phyloP scores from a whole-genome alignment of 2,888 invertebrate genomes.

The Microctonus aethiopoides region DNA sequence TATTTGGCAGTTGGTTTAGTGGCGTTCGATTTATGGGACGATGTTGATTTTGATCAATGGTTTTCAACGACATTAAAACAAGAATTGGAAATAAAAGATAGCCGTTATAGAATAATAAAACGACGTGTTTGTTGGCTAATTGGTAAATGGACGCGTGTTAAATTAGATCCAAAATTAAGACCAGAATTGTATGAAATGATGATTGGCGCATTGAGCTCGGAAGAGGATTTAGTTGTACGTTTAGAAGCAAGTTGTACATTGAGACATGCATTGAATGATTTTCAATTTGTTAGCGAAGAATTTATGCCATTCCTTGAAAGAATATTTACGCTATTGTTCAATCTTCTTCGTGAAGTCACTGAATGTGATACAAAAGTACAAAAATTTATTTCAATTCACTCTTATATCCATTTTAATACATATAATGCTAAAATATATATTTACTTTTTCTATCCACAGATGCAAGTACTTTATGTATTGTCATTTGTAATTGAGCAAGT shows the following conservation, averaged over 20 bases:
- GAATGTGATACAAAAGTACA: conserved; percentile 92
- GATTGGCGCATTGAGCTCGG: conserved; percentile 77
- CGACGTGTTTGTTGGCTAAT: conserved; percentile 87
- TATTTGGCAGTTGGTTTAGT: conserved; percentile 92
- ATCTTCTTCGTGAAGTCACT: conserved; percentile 84
- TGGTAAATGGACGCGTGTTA: conserved; percentile 83
- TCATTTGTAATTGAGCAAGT: conserved; percentile 90
- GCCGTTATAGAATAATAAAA: conserved; percentile 85
- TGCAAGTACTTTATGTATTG: conserved; percentile 91
- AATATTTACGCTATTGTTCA: conserved; percentile 83
- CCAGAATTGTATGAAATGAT: conserved; percentile 85
- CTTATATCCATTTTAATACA: no score
- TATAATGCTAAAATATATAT: no score
- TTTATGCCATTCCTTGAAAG: conserved; percentile 86
- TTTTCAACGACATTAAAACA: conserved; percentile 83
- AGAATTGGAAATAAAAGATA: conserved; percentile 84
- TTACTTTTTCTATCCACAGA: conserved; percentile 70
- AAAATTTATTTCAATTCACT: no score
- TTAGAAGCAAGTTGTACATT: conserved; percentile 88
- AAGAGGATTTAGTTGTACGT: conserved; percentile 90
- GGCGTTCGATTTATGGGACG: conserved; percentile 91
- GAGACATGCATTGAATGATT: conserved; percentile 88
- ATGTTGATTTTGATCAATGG: conserved; percentile 94
- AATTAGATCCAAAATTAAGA: conserved; percentile 81
- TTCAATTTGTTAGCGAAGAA: conserved; percentile 88